phyloP scores from a whole-genome alignment of 2,113 vertebrate genomes.

The Syrmaticus mikado region DNA sequence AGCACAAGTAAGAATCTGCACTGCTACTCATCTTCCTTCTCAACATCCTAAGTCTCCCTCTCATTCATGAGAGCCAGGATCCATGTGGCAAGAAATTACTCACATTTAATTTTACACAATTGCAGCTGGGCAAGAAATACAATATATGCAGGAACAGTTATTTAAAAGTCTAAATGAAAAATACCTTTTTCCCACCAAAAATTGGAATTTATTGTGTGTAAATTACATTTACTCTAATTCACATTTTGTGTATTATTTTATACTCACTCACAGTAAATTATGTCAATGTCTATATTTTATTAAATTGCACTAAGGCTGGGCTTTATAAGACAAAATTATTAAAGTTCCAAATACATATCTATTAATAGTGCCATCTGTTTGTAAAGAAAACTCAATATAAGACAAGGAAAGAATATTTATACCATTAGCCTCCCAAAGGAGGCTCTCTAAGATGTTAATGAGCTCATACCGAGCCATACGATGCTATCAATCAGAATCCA shows the following conservation, averaged over 20 bases:
- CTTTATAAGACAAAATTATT: neutral
- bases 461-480: neutral
- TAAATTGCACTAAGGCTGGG: neutral
- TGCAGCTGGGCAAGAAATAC: neutral
- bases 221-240: neutral
- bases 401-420: neutral
- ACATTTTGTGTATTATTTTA: neutral
- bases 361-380: neutral
- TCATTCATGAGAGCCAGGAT: too few relatives aligned
- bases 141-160: neutral
- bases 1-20: neutral
- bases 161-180: neutral
- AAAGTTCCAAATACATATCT: neutral
- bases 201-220: neutral
- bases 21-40: neutral
- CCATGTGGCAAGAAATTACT: neutral
- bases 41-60: neutral
- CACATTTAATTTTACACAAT: neutral
- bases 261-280: neutral
- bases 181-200: neutral
- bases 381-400: neutral
- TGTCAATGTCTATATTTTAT: neutral
- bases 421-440: neutral
- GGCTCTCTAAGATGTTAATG: neutral
- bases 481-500: neutral